Percentiles rank a stretch among this genome's conserved stretches.
Conservation (phyloP, 2,888 invertebrate species). For the Belgica antarctica region DNA sequence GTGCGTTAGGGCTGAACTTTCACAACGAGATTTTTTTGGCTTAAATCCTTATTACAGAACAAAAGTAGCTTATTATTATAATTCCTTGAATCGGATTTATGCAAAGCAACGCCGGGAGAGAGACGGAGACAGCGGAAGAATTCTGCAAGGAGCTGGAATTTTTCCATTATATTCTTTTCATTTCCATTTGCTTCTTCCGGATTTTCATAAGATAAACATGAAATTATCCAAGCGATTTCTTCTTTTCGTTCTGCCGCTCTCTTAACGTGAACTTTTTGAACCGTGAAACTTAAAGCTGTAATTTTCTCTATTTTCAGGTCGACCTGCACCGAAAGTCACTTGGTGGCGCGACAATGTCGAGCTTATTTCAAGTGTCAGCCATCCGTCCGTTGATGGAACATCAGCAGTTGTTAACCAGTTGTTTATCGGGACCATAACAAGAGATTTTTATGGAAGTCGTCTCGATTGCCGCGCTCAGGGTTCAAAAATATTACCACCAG, state of each 20-base stretch:
- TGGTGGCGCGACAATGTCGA: slow-evolving; percentile 79
- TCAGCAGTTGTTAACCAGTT: slow-evolving; percentile 72
- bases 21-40: no score
- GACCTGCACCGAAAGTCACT: slow-evolving; percentile 74
- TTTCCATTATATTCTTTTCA: slow-evolving; percentile 33
- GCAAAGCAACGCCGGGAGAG: slow-evolving; percentile 17
- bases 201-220: slow-evolving; percentile 42
- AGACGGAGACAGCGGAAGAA: no score
- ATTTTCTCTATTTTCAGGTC: slow-evolving; percentile 59
- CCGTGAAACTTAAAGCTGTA: not conserved
- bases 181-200: slow-evolving; percentile 30
- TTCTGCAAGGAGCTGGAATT: not conserved
- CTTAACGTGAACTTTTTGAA: slow-evolving; percentile 19
- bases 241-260: not conserved
- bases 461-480: slow-evolving; percentile 77
- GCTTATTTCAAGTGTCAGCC: slow-evolving; percentile 67
- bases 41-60: no score
- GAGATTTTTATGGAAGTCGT: slow-evolving; percentile 69
- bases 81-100: slow-evolving; percentile 40
- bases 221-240: slow-evolving; percentile 37
- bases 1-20: no score
- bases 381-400: slow-evolving; percentile 61
- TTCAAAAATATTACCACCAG: slow-evolving; percentile 67
- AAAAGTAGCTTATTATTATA: slow-evolving; percentile 31
- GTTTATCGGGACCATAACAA: slow-evolving; percentile 67